Conservation (phyloP, 2,113 vertebrate species). For the Periophthalmus modestus region DNA sequence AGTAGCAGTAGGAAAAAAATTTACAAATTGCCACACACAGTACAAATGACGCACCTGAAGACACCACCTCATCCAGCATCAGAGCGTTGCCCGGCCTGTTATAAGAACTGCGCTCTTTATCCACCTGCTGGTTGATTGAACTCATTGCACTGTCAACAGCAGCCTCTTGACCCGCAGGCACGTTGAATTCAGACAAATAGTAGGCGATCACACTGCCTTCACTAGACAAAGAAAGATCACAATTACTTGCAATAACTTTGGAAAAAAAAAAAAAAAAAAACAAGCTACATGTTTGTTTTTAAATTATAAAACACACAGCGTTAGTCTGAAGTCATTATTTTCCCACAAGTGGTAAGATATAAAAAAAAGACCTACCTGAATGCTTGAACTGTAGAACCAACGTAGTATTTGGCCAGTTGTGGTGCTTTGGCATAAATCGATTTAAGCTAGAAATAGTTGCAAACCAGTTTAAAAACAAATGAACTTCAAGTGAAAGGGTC, state of each 20-base stretch:
- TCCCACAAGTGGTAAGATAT: no score
- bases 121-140: constrained; percentile 22
- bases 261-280: no score
- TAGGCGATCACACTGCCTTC: constrained; percentile 80
- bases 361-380: constrained; percentile 74
- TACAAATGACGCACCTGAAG: constrained; percentile 60
- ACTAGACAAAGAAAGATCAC: constrained; percentile 41
- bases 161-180: constrained; percentile 57
- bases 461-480: not conserved
- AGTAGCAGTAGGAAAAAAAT: not conserved
- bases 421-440: constrained; percentile 59
- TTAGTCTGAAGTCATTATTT: not conserved
- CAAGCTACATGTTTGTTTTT: not conserved
- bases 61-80: constrained; percentile 39
- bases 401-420: constrained; percentile 68
- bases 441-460: constrained; percentile 63
- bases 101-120: not conserved
- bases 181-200: constrained; percentile 76
- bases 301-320: not conserved
- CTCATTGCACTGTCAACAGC: constrained; percentile 58
- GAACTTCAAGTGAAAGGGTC: no score
- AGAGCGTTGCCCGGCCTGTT: constrained; percentile 1
- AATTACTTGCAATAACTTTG: not conserved
- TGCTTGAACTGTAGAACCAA: constrained; percentile 66
- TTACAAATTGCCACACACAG: not conserved